phyloP scores from a whole-genome alignment of 2,888 invertebrate species.

The Apodemia zela region DNA sequence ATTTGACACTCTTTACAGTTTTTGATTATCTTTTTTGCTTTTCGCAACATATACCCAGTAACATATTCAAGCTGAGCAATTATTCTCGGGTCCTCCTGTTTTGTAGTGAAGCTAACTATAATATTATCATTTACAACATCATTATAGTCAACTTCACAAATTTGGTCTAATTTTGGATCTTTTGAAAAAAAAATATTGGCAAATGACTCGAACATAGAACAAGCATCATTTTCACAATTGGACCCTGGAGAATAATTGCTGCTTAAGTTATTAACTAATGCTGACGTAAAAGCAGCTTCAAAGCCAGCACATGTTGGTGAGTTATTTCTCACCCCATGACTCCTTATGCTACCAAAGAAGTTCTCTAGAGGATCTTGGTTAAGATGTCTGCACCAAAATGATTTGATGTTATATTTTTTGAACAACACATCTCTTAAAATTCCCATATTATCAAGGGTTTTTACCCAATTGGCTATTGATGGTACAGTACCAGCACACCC shows the following conservation, averaged over 20 bases:
- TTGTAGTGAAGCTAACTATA: neutral
- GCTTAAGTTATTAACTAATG: slow-evolving; percentile 12
- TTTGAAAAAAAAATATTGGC: neutral
- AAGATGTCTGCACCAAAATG: slow-evolving; percentile 20
- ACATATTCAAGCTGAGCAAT: slow-evolving; percentile 5
- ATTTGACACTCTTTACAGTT: neutral
- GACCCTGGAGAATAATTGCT: slow-evolving; percentile 1
- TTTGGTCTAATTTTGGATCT: neutral
- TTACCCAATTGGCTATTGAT: slow-evolving; percentile 21
- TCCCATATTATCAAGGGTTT: slow-evolving; percentile 25
- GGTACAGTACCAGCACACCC: slow-evolving; percentile 16
- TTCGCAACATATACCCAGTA: neutral
- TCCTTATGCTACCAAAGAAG: neutral
- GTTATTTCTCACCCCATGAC: slow-evolving; percentile 21
- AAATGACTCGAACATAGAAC: neutral
- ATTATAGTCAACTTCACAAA: neutral
- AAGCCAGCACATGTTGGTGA: neutral
- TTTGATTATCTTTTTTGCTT: slow-evolving; percentile 1
- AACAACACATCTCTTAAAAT: slow-evolving; percentile 13
- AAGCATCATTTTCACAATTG: slow-evolving; percentile 13
- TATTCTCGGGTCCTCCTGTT: slow-evolving; percentile 11
- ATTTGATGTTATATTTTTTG: slow-evolving; percentile 18
- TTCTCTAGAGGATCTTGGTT: neutral
- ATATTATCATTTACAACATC: neutral
- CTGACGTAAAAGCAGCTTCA: slow-evolving; percentile 13